Percentiles rank a stretch among this genome's conserved stretches.
phyloP scores from a whole-genome alignment of 1,140 invertebrate species.

The Glossosoma conforme region DNA sequence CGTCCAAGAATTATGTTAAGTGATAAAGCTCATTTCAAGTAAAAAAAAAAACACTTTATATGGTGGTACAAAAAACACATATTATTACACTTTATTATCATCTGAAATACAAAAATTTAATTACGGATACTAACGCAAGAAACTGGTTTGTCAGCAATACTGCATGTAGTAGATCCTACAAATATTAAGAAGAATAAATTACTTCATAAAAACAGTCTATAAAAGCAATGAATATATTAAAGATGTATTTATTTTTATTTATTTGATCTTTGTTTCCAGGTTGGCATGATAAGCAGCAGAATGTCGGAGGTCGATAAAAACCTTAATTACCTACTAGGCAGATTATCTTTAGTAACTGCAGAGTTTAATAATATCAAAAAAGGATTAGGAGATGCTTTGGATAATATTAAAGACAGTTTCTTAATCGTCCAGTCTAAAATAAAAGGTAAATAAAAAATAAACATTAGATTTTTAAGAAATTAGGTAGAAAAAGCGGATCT shows the following conservation, averaged over 20 bases:
- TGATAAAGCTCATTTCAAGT: slow-evolving; percentile 6
- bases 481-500: background rate
- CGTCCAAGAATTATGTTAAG: no score
- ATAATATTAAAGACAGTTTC: slow-evolving; percentile 66
- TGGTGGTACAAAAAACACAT: no score
- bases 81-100: no score
- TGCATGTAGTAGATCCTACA: no score
- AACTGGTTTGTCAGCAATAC: no score
- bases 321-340: slow-evolving; percentile 77
- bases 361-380: slow-evolving; percentile 82
- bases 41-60: no score
- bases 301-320: slow-evolving; percentile 80
- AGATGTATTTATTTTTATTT: no score
- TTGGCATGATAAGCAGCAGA: slow-evolving; percentile 69
- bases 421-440: slow-evolving; percentile 60
- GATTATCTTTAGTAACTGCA: slow-evolving; percentile 73
- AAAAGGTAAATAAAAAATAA: slow-evolving; percentile 30
- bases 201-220: no score
- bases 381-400: slow-evolving; percentile 64
- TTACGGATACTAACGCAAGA: no score
- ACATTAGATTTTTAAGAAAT: background rate
- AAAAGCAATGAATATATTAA: no score
- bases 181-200: no score
- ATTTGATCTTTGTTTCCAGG: slow-evolving; percentile 44
- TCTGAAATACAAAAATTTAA: no score